phyloP scores from a whole-genome alignment of 2,888 invertebrate species.

The Poecilus cupreus region DNA sequence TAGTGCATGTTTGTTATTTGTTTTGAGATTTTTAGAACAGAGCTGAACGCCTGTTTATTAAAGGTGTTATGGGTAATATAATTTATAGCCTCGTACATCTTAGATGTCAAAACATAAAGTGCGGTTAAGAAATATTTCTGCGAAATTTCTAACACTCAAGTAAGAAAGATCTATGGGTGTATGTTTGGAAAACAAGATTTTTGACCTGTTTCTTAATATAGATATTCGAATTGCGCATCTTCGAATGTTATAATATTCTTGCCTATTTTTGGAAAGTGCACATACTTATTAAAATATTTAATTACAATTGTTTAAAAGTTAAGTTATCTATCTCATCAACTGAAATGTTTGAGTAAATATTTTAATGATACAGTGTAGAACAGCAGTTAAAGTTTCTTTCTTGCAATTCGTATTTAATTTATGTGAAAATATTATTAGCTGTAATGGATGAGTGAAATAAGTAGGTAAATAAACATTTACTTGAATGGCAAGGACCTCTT shows the following conservation, averaged over 20 bases:
- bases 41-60: neutral
- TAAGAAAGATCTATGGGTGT: constrained; percentile 1
- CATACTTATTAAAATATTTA: too few species aligned
- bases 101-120: constrained; percentile 37
- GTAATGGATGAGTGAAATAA: neutral
- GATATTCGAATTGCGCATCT: neutral
- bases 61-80: constrained; percentile 18
- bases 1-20: neutral
- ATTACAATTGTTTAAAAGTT: too few species aligned
- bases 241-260: neutral
- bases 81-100: constrained; percentile 14
- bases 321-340: too few species aligned
- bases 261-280: too few species aligned
- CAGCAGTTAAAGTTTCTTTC: too few species aligned
- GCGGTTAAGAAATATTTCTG: constrained; percentile 33
- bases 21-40: neutral
- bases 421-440: too few species aligned
- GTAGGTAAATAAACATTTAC: neutral
- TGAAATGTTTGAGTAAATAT: too few species aligned
- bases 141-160: neutral
- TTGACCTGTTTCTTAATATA: constrained; percentile 8
- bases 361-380: too few species aligned
- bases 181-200: neutral
- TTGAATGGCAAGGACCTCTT: constrained; percentile 30
- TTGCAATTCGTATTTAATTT: too few species aligned